Percentiles rank a stretch among this genome's conserved stretches.
Evolutionary conservation across 2,113 vertebrate genomes (phyloP).

Genomic region (cattle (Bos taurus)): ARS-UCD2.0 NC_037344.1:43675501-43676000

Average conservation of each 20-base stretch:
- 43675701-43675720: no score
- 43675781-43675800: neutral
- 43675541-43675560: neutral
- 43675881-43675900: neutral
- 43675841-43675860: neutral
- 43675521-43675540: neutral
- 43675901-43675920: neutral
- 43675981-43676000: neutral
- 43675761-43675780: neutral
- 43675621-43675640: neutral
- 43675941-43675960: neutral
- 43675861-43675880: neutral
- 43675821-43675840: accelerated
- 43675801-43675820: neutral
- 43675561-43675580: neutral
- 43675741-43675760: neutral
- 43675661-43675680: neutral
- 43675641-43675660: neutral
- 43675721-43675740: neutral
- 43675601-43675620: neutral
- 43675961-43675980: neutral
- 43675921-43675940: neutral
- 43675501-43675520: neutral
- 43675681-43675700: neutral
- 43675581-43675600: neutral